phyloP scores from a whole-genome alignment of 2,888 invertebrate species.

The Drosophila greeni region DNA sequence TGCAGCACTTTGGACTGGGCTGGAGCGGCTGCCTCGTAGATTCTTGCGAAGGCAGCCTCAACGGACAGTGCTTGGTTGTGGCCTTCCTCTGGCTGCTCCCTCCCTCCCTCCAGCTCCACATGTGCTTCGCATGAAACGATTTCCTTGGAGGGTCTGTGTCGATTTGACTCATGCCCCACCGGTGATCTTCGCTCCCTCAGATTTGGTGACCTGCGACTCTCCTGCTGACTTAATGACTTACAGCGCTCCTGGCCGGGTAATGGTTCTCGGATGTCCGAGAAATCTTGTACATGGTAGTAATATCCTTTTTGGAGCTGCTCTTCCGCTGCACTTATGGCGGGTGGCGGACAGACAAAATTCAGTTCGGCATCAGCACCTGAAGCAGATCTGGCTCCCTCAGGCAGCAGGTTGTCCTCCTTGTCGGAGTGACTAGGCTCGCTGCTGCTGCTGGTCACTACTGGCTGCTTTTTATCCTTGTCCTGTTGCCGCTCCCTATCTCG shows the following conservation, averaged over 20 bases:
- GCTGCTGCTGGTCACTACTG: conserved; percentile 25
- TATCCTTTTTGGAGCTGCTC: conserved; percentile 13
- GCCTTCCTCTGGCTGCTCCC: too few species aligned
- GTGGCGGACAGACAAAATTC: background rate
- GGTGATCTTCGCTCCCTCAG: background rate
- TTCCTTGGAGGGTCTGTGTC: background rate
- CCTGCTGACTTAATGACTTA: background rate
- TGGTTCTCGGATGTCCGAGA: background rate
- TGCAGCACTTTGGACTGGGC: conserved; percentile 44
- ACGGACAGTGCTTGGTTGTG: conserved; percentile 19
- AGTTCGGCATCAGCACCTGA: conserved; percentile 1
- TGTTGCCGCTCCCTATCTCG: conserved; percentile 37
- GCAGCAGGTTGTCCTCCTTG: conserved; percentile 4
- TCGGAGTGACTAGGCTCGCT: conserved; percentile 29
- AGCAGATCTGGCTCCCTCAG: background rate
- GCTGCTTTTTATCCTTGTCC: conserved; percentile 19
- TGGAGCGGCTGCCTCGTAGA: conserved; percentile 58
- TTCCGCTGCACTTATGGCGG: background rate
- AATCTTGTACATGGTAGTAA: conserved; percentile 25
- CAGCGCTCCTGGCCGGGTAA: background rate
- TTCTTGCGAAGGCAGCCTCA: conserved; percentile 56
- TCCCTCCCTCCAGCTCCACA: background rate
- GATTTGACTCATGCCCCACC: background rate
- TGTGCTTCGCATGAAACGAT: background rate
- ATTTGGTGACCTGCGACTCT: background rate